These are phyloP conservation scores for Oophaga sylvatica DNA, from an alignment of 2,797 vertebrate species.

Conservation along the genomic window DNA sequence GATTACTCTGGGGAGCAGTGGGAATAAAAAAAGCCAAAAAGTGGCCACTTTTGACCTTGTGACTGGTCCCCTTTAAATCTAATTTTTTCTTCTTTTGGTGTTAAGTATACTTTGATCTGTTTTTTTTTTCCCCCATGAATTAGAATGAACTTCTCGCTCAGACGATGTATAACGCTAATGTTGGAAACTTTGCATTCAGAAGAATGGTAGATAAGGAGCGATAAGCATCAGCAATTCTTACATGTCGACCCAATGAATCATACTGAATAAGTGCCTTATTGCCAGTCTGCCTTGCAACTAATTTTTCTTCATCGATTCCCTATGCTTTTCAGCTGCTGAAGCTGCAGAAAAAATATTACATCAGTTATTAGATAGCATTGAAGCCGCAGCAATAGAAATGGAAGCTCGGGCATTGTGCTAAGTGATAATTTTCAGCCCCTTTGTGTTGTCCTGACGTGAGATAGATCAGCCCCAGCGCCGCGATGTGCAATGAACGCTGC, in stretches of 20 bases:
- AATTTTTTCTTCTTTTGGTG: neutral
- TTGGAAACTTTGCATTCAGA: slow-evolving; percentile 17
- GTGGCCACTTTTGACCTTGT: neutral
- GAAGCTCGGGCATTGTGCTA: slow-evolving; percentile 37
- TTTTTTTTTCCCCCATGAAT: neutral
- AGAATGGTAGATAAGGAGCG: slow-evolving; percentile 21
- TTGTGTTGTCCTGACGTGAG: slow-evolving; percentile 49
- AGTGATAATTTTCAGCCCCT: slow-evolving; percentile 47
- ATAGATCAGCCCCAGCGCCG: slow-evolving; percentile 47
- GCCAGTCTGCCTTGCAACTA: slow-evolving; percentile 31
- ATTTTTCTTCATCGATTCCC: slow-evolving; percentile 53
- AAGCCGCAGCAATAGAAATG: slow-evolving; percentile 28
- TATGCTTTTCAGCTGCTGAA: slow-evolving; percentile 33
- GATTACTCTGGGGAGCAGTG: too few relatives aligned
- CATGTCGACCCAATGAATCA: slow-evolving; percentile 23
- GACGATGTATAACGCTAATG: neutral
- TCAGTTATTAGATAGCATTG: slow-evolving; percentile 44
- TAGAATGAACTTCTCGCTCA: slow-evolving; percentile 4
- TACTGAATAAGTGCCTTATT: slow-evolving; percentile 55
- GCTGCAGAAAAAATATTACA: slow-evolving; percentile 46
- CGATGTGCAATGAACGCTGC: neutral
- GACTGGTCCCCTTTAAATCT: neutral
- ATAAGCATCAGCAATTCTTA: slow-evolving; percentile 10
- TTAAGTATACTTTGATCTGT: neutral
- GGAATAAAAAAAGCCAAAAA: too few relatives aligned